Percentiles rank a stretch among this genome's conserved stretches.
Evolutionary conservation across 2,888 invertebrate species (phyloP).

Genomic region (Andrena dorsata): DNA sequence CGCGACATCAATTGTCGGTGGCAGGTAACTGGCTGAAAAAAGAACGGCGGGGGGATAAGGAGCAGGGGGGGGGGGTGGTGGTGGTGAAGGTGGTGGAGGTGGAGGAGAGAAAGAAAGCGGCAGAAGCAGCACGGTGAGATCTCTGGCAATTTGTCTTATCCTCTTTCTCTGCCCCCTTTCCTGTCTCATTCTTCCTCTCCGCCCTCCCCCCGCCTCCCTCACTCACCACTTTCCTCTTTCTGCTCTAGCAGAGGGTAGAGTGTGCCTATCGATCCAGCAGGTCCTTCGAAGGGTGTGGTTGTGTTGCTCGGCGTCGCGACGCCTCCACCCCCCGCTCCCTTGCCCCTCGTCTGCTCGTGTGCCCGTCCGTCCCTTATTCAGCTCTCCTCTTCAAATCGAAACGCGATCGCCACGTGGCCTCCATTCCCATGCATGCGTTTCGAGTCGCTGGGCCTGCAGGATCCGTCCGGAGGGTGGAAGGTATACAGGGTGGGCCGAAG

Average conservation of each 20-base stretch:
- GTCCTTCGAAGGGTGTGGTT: slow-evolving; percentile 75
- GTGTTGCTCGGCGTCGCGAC: slow-evolving; percentile 75
- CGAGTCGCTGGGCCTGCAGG: slow-evolving; percentile 30
- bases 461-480: neutral
- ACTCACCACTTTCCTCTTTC: slow-evolving; percentile 50
- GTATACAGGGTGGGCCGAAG: neutral
- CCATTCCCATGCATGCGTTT: slow-evolving; percentile 62
- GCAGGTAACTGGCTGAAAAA: slow-evolving; percentile 66
- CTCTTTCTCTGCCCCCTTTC: slow-evolving; percentile 44
- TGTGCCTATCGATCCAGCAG: slow-evolving; percentile 74
- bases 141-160: slow-evolving; percentile 76
- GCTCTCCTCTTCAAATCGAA: slow-evolving; percentile 54
- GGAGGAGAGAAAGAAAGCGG: slow-evolving; percentile 54
- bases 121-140: slow-evolving; percentile 66
- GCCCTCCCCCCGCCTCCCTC: slow-evolving; percentile 13
- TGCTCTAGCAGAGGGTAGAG: slow-evolving; percentile 67
- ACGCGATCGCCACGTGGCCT: slow-evolving; percentile 77
- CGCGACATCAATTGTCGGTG: slow-evolving; percentile 61
- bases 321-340: slow-evolving; percentile 54
- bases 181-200: slow-evolving; percentile 29
- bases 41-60: slow-evolving; percentile 30
- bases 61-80: neutral
- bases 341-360: slow-evolving; percentile 31
- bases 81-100: neutral
- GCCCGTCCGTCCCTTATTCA: slow-evolving; percentile 31